Conservation (phyloP, 2,888 invertebrate genomes). For the Eupithecia centaureata region DNA sequence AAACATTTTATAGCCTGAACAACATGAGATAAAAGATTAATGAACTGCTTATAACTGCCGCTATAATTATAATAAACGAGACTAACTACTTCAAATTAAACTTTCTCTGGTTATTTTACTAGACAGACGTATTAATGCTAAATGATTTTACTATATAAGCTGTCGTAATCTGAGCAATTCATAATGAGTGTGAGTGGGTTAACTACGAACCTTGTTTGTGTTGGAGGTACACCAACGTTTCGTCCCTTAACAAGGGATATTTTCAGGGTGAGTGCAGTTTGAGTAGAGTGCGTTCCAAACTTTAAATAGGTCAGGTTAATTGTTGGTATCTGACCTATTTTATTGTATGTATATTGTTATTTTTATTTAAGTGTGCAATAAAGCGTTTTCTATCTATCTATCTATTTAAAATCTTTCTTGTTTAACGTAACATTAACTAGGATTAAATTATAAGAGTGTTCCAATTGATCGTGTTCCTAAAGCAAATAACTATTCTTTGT, state of each 20-base stretch:
- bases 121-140: conserved; percentile 12
- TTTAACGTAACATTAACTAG: neutral
- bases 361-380: too few relatives aligned
- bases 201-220: neutral
- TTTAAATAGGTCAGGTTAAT: too few relatives aligned
- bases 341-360: too few relatives aligned
- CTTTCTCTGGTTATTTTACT: conserved; percentile 16
- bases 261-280: neutral
- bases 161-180: neutral
- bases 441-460: neutral
- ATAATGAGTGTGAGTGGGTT: neutral
- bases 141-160: neutral
- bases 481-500: too few relatives aligned
- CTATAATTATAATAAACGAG: conserved; percentile 7
- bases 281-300: neutral
- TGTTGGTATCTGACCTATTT: too few relatives aligned
- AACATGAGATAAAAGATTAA: conserved; percentile 22
- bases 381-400: too few relatives aligned
- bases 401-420: neutral
- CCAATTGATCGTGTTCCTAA: neutral
- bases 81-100: conserved; percentile 2
- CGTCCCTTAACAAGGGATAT: neutral
- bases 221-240: neutral
- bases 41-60: conserved; percentile 13
- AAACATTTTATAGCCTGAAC: conserved; percentile 10